Evolutionary conservation across 2,888 invertebrate species (phyloP).

Genomic region (Formica aserva): DNA sequence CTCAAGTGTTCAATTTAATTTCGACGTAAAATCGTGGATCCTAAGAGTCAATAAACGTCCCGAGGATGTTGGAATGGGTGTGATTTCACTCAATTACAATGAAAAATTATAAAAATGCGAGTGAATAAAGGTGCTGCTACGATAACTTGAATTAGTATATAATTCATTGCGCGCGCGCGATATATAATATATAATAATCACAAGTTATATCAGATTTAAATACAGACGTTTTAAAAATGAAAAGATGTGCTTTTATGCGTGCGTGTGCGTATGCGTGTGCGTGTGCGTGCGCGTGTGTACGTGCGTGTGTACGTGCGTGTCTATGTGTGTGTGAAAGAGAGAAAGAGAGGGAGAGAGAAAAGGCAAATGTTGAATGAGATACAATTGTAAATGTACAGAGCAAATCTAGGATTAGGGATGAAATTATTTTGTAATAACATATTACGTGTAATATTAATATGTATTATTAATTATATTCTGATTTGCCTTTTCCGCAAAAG

Average conservation of each 20-base stretch:
- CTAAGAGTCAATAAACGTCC: conserved; percentile 44
- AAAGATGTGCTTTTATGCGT: background rate
- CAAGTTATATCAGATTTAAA: conserved; percentile 24
- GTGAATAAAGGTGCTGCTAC: conserved; percentile 44
- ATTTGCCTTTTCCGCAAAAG: background rate
- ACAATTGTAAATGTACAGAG: background rate
- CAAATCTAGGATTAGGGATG: conserved; percentile 13
- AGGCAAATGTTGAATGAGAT: background rate
- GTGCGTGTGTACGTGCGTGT: background rate
- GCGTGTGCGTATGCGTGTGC: too few species aligned
- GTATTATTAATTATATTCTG: conserved; percentile 8
- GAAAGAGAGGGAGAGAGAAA: background rate
- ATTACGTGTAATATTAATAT: background rate
- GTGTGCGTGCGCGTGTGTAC: background rate
- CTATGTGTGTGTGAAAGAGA: background rate
- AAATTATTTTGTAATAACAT: conserved; percentile 39
- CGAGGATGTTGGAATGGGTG: background rate
- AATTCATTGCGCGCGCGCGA: background rate
- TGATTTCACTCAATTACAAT: background rate
- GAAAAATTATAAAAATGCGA: conserved; percentile 31
- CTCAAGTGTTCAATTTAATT: conserved; percentile 16
- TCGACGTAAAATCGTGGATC: background rate
- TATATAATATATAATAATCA: background rate
- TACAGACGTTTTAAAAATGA: background rate
- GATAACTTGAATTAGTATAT: background rate